Evolutionary conservation across 2,113 vertebrate genomes (phyloP).

Genomic region (Sus scrofa): T2T-Sscrofa CM000819.6:112664001-112664500

Average conservation of each 20-base stretch:
- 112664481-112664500: background rate
- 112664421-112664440: conserved; percentile 29
- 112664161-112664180: conserved; percentile 11
- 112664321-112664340: conserved; percentile 32
- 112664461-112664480: conserved; percentile 28
- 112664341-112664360: conserved; percentile 34
- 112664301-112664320: conserved; percentile 65
- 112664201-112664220: background rate
- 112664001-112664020: background rate
- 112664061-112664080: background rate
- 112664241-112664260: conserved; percentile 46
- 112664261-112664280: conserved; percentile 53
- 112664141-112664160: background rate
- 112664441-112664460: background rate
- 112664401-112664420: conserved; percentile 37
- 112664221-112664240: background rate
- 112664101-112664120: background rate
- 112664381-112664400: conserved; percentile 50
- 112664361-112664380: conserved; percentile 41
- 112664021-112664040: background rate
- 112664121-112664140: background rate
- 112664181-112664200: conserved; percentile 19
- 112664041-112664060: background rate
- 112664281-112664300: conserved; percentile 71
- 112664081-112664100: background rate